These are phyloP conservation scores for Darwinula stevensoni DNA, from an alignment of 2,888 invertebrate genomes.

Conservation along the genomic window DNA sequence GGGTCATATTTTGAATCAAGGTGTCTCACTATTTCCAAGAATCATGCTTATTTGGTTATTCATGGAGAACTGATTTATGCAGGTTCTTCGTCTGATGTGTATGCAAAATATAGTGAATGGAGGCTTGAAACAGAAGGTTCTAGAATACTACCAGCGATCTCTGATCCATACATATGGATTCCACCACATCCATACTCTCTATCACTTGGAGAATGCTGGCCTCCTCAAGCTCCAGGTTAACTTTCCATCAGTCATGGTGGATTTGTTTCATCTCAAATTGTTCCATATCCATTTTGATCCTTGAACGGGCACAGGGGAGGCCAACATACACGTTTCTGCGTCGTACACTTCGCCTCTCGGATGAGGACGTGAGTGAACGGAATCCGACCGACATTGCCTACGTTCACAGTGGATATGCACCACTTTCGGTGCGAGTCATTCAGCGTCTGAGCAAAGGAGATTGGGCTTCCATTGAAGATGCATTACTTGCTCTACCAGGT, in stretches of 20 bases:
- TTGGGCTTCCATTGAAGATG: slow-evolving; percentile 42
- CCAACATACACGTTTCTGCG: slow-evolving; percentile 16
- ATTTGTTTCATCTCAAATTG: slow-evolving; percentile 1
- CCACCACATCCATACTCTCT: slow-evolving; percentile 43
- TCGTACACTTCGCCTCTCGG: slow-evolving; percentile 42
- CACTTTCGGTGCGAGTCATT: slow-evolving; percentile 55
- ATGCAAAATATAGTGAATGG: slow-evolving; percentile 74
- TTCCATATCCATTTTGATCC: not conserved
- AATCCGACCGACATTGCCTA: slow-evolving; percentile 64
- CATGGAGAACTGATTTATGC: slow-evolving; percentile 5
- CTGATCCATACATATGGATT: slow-evolving; percentile 61
- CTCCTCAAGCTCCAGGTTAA: slow-evolving; percentile 43
- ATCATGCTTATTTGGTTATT: slow-evolving; percentile 1
- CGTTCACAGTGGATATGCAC: slow-evolving; percentile 71
- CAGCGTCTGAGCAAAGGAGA: slow-evolving; percentile 31
- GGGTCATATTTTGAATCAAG: slow-evolving; percentile 3
- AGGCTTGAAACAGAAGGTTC: slow-evolving; percentile 63
- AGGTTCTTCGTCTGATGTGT: slow-evolving; percentile 56
- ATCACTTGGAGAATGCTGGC: slow-evolving; percentile 61
- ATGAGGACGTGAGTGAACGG: slow-evolving; percentile 57
- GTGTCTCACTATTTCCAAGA: not conserved
- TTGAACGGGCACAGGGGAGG: slow-evolving; percentile 9
- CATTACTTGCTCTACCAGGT: slow-evolving; percentile 50
- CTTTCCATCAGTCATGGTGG: slow-evolving; percentile 9
- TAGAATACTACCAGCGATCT: slow-evolving; percentile 40